Conservation (phyloP, 2,888 invertebrate species). For the Uropetala carovei region DNA sequence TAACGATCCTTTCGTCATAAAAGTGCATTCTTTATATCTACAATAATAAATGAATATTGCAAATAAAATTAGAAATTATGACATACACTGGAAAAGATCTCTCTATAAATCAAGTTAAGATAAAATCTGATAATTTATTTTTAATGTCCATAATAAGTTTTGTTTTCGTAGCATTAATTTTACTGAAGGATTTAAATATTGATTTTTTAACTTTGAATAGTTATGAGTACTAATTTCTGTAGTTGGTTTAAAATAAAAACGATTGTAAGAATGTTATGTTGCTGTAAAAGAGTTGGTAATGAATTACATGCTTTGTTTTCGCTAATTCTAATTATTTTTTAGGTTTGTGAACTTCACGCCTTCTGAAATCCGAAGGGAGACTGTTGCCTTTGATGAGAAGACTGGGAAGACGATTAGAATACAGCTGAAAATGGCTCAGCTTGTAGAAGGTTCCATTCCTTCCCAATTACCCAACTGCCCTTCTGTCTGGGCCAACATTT, state of each 20-base stretch:
- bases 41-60: background rate
- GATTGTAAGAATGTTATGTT: background rate
- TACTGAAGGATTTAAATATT: background rate
- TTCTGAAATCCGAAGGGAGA: no score
- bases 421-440: no score
- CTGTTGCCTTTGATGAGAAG: no score
- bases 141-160: background rate
- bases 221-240: background rate
- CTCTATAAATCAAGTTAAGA: background rate
- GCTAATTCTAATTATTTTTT: no score
- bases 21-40: background rate
- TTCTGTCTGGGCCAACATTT: no score
- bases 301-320: no score
- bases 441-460: no score
- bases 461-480: no score
- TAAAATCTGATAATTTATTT: background rate
- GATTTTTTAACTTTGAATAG: background rate
- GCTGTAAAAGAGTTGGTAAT: background rate
- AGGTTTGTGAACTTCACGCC: no score
- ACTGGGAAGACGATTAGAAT: no score
- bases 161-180: background rate
- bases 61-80: no score
- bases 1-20: background rate
- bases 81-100: background rate
- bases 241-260: background rate